A percentile compares a stretch with the other conserved stretches of the same genome.
These are phyloP conservation scores for Albula goreensis DNA, from an alignment of 2,113 vertebrate species.

Conservation along the genomic window DNA sequence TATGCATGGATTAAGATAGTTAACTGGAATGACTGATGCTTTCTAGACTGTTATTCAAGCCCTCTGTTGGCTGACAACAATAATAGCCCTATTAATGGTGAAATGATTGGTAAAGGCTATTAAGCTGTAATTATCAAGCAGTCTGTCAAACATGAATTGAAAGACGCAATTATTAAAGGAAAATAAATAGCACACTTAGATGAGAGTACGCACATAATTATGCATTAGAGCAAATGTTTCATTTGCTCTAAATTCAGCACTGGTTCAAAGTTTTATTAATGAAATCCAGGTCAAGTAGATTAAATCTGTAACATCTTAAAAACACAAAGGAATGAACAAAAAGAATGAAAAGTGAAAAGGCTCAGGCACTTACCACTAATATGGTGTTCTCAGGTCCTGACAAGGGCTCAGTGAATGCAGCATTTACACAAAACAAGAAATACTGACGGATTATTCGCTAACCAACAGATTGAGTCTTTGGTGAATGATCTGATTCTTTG, in stretches of 20 bases:
- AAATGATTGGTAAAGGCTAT: neutral
- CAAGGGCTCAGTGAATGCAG: neutral
- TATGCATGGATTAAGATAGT: no score
- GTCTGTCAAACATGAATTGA: neutral
- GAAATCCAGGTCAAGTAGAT: neutral
- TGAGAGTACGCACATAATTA: neutral
- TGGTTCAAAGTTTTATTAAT: neutral
- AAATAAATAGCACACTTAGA: neutral
- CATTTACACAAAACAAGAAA: neutral
- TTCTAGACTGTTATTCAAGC: neutral
- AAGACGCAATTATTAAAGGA: neutral
- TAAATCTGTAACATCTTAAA: neutral
- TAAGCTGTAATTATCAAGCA: neutral
- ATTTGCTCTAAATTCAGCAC: neutral
- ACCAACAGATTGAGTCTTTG: neutral
- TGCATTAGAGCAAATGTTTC: neutral
- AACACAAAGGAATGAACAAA: neutral
- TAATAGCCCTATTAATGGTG: neutral
- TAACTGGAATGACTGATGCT: neutral
- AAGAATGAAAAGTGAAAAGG: neutral
- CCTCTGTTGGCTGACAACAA: neutral
- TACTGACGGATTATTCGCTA: neutral
- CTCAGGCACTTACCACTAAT: constrained; percentile 5
- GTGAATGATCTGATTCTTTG: neutral
- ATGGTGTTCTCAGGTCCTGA: constrained; percentile 9